Conservation (phyloP, 2,113 vertebrate species). For the Procavia capensis region DNA sequence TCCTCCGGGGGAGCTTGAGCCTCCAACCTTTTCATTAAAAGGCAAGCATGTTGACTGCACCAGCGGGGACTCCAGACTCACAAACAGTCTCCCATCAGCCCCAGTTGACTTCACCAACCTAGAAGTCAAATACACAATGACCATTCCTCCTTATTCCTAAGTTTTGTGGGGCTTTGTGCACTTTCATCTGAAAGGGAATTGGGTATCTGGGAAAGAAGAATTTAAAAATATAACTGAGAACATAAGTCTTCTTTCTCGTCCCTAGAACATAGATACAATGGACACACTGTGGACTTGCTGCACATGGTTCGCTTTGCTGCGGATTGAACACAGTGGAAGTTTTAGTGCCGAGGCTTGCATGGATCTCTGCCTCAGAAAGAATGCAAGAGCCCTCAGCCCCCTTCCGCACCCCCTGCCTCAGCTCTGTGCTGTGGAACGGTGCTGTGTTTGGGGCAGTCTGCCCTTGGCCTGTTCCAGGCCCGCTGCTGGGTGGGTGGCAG, state of each 20-base stretch:
- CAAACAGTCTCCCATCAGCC: background rate
- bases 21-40: background rate
- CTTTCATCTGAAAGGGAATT: conserved; percentile 18
- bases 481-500: background rate
- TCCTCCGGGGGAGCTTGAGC: background rate
- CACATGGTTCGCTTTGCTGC: conserved; percentile 63
- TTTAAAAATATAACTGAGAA: conserved; percentile 59
- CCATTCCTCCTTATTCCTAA: background rate
- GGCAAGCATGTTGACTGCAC: background rate
- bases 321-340: conserved; percentile 51
- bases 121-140: background rate
- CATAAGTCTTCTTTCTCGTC: conserved; percentile 54
- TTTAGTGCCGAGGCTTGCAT: background rate
- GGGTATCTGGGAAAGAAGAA: conserved; percentile 51
- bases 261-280: background rate
- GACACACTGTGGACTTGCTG: conserved; percentile 42
- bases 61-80: background rate
- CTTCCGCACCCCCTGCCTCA: conserved; percentile 14
- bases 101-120: background rate
- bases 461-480: background rate
- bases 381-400: conserved; percentile 51
- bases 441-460: background rate
- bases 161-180: background rate
- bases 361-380: conserved; percentile 36
- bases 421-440: conserved; percentile 41